Base-by-base conservation (phyloP, 2,888 invertebrate species). In the Drosophila prolongata region DNA sequence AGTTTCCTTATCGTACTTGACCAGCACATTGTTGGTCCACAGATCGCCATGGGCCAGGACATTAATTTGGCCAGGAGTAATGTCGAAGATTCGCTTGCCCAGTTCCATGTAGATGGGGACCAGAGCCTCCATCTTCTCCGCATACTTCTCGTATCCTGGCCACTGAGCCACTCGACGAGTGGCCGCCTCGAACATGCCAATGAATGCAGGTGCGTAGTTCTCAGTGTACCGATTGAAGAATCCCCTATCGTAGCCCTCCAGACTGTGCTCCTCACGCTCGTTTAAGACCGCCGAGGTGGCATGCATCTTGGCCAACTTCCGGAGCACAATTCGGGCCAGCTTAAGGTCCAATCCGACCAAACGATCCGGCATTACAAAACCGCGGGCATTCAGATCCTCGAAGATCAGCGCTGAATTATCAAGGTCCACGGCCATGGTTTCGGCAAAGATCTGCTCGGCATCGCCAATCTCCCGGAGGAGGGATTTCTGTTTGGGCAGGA, bases 291-390 rank as follows among this genome's bases (percentile, higher is more conserved):
- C 92, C 2, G 93, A 93, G 1, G 93, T 90, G 1, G 93, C 93
- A 80, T 94, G 94, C 84, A 94, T 93, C 77, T 92, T 92, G 6
- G 94, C 94, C 73, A 94, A 62, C 3, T 93, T 91, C 1, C 89
- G 82, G 1, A 94, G 72, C 8, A 92, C 91, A 13, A 93, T 19
- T 66, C 87, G 91, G 0, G 92, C 79, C 44, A 93, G 92, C 0
- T 89, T 87, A 54, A 93, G 66, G 70, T 94, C 93, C n/a, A 93
- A 77, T 4, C 92, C 91, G 1, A 75, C 37, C 11, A 86, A 58
- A 3, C 92, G 88, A 64, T 91, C 89, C 3, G 89, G 89, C 90
- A 92, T 90, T 0, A 78, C 47, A 61, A 85, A 92, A 1, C 79
- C 85, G 1, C 86, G 79, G 1, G 71, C 80, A 47, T 70, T 77